Evolutionary conservation across 2,797 vertebrate species (phyloP).

Genomic region (Poecile montanus): DNA sequence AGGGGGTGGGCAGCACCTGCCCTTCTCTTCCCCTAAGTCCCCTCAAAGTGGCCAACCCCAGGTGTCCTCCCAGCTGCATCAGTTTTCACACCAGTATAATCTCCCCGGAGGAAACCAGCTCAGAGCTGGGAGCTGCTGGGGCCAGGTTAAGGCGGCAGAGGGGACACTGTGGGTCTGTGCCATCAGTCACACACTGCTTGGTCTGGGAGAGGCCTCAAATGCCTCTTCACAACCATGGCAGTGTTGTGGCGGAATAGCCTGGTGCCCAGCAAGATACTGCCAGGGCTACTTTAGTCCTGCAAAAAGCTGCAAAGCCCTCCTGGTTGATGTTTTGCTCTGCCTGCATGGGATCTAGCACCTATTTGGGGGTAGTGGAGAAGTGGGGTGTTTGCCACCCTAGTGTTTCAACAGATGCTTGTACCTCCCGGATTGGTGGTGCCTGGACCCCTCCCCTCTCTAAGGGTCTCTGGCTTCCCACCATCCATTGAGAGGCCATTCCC

Average conservation of each 20-base stretch:
- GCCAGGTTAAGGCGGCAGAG: rapidly evolving
- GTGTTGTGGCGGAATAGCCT: background rate
- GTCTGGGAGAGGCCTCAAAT: background rate
- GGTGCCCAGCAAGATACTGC: background rate
- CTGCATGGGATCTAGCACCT: background rate
- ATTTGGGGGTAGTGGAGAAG: background rate
- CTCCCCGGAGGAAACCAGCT: background rate
- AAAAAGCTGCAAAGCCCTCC: background rate
- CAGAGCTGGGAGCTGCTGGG: background rate
- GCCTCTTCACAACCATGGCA: background rate
- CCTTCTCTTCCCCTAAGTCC: background rate
- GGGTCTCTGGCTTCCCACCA: background rate
- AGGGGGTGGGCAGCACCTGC: background rate
- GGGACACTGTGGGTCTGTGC: background rate
- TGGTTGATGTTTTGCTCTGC: background rate
- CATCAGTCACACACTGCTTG: rapidly evolving
- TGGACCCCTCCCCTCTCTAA: background rate
- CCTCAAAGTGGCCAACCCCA: background rate
- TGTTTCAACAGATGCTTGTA: background rate
- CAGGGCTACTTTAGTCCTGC: background rate
- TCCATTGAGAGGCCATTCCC: background rate
- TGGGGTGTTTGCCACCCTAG: background rate
- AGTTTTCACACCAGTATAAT: background rate
- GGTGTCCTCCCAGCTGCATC: background rate
- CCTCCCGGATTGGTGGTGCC: background rate